Conservation (phyloP, 2,888 invertebrate genomes). For the Margaritifera margaritifera region DNA sequence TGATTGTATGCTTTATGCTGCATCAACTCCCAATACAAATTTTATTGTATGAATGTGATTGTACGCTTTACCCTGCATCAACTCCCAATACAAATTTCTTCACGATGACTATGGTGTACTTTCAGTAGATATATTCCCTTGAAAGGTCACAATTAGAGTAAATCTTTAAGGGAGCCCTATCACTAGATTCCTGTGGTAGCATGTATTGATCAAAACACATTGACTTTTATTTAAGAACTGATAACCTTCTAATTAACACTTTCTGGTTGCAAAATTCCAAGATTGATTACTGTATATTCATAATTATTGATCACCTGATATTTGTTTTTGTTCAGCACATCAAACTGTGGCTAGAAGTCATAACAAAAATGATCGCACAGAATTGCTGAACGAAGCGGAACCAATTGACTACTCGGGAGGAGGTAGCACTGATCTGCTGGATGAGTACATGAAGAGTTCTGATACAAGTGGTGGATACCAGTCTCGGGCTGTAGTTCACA, state of each 20-base stretch:
- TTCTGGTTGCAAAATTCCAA: background rate
- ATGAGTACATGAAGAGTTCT: constrained; percentile 25
- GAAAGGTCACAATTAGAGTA: no score
- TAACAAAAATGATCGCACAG: constrained; percentile 84
- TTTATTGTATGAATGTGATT: no score
- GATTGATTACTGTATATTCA: background rate
- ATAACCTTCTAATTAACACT: background rate
- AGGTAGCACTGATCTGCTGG: constrained; percentile 33
- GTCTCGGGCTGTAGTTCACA: constrained; percentile 27
- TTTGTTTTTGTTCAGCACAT: constrained; percentile 18
- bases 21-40: no score
- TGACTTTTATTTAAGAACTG: background rate
- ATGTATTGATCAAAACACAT: no score
- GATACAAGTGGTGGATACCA: constrained; percentile 50
- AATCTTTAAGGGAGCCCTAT: no score
- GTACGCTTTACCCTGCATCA: no score
- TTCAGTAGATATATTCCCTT: no score
- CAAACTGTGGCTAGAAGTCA: constrained; percentile 75
- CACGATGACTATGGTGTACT: no score
- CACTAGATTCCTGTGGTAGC: no score
- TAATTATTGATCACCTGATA: background rate
- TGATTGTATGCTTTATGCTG: no score
- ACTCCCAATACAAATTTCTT: no score
- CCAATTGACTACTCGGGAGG: constrained; percentile 72
- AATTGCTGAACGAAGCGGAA: constrained; percentile 85